Base-by-base conservation (phyloP, 2,797 vertebrate species). In the Thripadectes ignobilis region DNA sequence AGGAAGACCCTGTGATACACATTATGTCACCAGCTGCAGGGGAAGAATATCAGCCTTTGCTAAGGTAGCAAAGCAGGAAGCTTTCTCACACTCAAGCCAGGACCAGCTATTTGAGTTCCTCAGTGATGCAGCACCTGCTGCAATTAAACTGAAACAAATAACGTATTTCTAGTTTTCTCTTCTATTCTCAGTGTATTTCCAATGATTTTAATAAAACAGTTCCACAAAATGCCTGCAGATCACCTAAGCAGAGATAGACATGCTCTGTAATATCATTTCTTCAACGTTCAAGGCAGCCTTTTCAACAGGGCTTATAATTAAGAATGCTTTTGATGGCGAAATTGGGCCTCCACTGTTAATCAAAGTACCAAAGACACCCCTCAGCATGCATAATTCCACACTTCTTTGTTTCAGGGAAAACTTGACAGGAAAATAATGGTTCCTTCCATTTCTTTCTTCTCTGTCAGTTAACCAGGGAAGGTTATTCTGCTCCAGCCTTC, bases 381-480 rank as follows among this genome's bases (percentile, higher is more conserved):
- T 92, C 90, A 86, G 94, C 94, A 98, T 93, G 88, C 74, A 76
- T 96, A 97, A 97, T 97, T 97, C 90, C 92, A 68, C 76, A 90
- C 77, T 66, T 96, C 90, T 96, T 95, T 97, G 96, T 97, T 97
- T 97, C 95, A 93, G 41, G 62, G 57, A 97, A 97, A 94, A 73
- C 94, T 89, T 96, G 87, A 97, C 94, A 96, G 85, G 51, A 95
- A 92, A 96, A 97, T 88, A 97, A 96, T 82, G 92, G 79, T 93
- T 95, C 88, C 92, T 96, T 92, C 93, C 41, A 82, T 77, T 91
- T 96, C 93, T 97, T 97, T 96, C 91, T 96, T 95, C 67, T 92
- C 54, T 29, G 63, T 67, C 93, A 87, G 82, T 94, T 97, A 96
- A 97, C 95, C 88, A 93, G 54, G 41, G 66, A 97, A 97, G 79